These are phyloP conservation scores for Platorchestia sp. DNA, from an alignment of 1,140 invertebrate species.

Conservation along the genomic window DNA sequence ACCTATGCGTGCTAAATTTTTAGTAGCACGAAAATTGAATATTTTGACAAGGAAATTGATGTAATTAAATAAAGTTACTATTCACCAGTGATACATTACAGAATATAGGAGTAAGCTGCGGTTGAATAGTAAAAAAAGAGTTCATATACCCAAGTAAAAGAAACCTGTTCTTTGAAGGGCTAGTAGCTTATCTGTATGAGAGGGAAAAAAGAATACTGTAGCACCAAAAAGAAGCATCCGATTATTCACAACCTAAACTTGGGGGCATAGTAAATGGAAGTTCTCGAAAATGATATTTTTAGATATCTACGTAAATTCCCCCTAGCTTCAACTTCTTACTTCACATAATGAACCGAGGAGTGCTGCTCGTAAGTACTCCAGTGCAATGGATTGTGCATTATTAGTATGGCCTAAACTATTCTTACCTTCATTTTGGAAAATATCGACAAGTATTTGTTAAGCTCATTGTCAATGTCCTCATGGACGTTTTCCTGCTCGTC, in stretches of 20 bases:
- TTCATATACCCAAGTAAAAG: no score
- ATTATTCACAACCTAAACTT: background rate
- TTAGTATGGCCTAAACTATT: background rate
- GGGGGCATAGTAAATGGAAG: background rate
- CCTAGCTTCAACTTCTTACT: background rate
- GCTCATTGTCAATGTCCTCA: slow-evolving; percentile 61
- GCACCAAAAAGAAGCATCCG: background rate
- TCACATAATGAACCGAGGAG: background rate
- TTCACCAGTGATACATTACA: no score
- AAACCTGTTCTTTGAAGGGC: no score
- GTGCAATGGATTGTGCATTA: no score
- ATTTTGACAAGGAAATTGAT: no score
- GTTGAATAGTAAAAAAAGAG: no score
- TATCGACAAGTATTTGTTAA: slow-evolving; percentile 62
- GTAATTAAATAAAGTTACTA: no score
- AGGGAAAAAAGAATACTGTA: background rate
- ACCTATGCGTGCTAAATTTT: no score
- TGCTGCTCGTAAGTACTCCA: no score
- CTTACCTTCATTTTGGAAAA: slow-evolving; percentile 64
- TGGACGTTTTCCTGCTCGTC: slow-evolving; percentile 52
- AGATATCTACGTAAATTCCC: background rate
- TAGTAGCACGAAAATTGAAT: no score
- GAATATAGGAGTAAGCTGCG: no score
- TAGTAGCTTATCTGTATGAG: background rate
- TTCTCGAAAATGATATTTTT: background rate